A percentile compares a stretch with the other conserved stretches of the same genome.
These are phyloP conservation scores for Rotaria socialis DNA, from an alignment of 2,888 invertebrate genomes.

Conservation along the genomic window DNA sequence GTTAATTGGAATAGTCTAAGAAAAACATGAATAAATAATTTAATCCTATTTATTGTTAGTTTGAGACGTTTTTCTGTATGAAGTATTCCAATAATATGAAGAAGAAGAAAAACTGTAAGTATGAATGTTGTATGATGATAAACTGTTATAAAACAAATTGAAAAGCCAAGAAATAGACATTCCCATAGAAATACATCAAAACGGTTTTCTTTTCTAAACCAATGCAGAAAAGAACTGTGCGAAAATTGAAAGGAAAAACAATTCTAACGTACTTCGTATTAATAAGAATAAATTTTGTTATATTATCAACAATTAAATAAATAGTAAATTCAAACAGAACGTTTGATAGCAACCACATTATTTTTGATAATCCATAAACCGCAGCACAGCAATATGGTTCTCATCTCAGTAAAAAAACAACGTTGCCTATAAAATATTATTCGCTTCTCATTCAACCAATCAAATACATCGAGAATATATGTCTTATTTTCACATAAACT, in stretches of 20 bases:
- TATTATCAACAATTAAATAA: not conserved
- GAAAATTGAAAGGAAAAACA: too few species aligned
- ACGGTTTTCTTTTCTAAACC: not conserved
- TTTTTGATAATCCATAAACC: not conserved
- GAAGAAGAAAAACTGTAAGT: not conserved
- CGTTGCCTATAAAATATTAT: not conserved
- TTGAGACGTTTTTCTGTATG: not conserved
- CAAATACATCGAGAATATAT: not conserved
- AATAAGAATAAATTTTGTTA: not conserved
- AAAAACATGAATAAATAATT: not conserved
- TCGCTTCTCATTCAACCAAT: not conserved
- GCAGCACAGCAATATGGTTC: not conserved
- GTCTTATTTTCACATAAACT: too few species aligned
- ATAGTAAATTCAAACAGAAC: not conserved
- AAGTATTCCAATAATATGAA: slow-evolving; percentile 6
- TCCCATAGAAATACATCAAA: slow-evolving; percentile 5
- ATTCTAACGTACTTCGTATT: not conserved
- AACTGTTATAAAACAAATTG: not conserved
- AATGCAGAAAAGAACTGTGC: not conserved
- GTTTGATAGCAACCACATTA: not conserved
- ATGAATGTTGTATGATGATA: not conserved
- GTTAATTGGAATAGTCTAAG: not conserved
- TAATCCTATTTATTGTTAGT: not conserved
- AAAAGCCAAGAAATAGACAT: not conserved
- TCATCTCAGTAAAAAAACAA: not conserved